A percentile compares a stretch with the other conserved stretches of the same genome.
Evolutionary conservation across 1,140 invertebrate genomes (phyloP).

Genomic region (Cotesia chilonis): DNA sequence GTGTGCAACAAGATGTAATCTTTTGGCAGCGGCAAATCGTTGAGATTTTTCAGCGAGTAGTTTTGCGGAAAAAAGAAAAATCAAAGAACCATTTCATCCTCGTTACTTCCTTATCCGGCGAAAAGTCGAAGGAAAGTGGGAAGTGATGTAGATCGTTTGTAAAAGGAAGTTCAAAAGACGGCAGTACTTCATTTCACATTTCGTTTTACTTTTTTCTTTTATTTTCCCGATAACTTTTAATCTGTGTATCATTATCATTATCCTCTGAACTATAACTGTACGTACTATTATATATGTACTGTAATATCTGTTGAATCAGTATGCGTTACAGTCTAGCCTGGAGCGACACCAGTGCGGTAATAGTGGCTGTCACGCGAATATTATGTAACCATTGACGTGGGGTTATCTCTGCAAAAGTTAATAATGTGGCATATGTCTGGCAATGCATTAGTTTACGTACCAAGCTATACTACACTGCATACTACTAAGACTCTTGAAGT

Average conservation of each 20-base stretch:
- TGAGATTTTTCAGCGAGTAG: not conserved
- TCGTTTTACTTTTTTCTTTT: too few species aligned
- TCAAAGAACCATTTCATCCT: not conserved
- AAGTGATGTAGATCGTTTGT: not conserved
- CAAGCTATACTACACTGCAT: not conserved
- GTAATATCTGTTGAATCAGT: not conserved
- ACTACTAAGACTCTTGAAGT: not conserved
- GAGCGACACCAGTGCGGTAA: too few species aligned
- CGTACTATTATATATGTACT: not conserved
- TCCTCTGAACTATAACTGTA: not conserved
- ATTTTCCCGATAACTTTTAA: not conserved
- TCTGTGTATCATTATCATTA: not conserved
- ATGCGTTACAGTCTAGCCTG: too few species aligned
- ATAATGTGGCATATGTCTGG: constrained; percentile 34
- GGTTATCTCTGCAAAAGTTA: constrained; percentile 32
- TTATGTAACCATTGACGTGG: constrained; percentile 10
- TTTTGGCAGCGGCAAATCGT: not conserved
- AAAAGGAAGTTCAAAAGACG: constrained; percentile 1
- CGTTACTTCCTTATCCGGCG: constrained; percentile 13
- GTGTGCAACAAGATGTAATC: constrained; percentile 3
- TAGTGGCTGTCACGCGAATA: not conserved
- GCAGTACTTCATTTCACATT: not conserved
- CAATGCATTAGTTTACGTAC: not conserved
- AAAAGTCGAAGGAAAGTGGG: not conserved
- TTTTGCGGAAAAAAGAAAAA: not conserved